Evolutionary conservation across 2,797 vertebrate genomes (phyloP), one percentile per base, ranked within the genome.

Genomic region (Tapirus indicus): DNA sequence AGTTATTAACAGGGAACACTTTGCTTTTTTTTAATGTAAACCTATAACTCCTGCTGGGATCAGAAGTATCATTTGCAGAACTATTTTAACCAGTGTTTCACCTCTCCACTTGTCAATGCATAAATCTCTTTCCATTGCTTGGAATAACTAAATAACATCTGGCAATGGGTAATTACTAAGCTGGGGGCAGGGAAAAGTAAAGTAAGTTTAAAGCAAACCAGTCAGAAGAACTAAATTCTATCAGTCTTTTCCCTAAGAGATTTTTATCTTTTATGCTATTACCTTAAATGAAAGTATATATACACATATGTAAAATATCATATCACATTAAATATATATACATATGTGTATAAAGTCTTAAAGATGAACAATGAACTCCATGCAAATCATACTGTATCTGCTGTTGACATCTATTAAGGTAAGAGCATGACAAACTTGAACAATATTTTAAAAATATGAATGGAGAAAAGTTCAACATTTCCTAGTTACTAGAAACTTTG

Each of bases 61-160:
- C 98, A 99, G 97, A 97, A 98, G 98, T 98, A 99, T 98, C 98
- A 94, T 97, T 98, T 98, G 95, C 98, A 98, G 79, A 93, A 82
- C 88, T 97, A 95, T 97, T 97, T 98, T 98, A 98, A 97, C 98
- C 98, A 98, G 96, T 44, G 66, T 88, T 98, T 99, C 98, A 98
- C 98, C 97, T 98, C 97, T 94, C 94, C 97, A 98, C 97, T 98
- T 99, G 98, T 98, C 97, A 92, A 98, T 96, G 92, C 94, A 98
- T 99, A 99, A 98, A 99, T 99, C 98, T 98, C 98, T 90, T 89
- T 92, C 96, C 98, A 98, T 98, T 92, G 3, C 97, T 98, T 97
- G 95, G 96, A 98, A 98, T 98, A 98, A 97, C 97, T 92, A 88
- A 98, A 95, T 96, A 97, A 97, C 98, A 98, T 97, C 97, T 97